These are phyloP conservation scores for Cettia cetti DNA, from an alignment of 2,113 vertebrate species.

Conservation along the genomic window DNA sequence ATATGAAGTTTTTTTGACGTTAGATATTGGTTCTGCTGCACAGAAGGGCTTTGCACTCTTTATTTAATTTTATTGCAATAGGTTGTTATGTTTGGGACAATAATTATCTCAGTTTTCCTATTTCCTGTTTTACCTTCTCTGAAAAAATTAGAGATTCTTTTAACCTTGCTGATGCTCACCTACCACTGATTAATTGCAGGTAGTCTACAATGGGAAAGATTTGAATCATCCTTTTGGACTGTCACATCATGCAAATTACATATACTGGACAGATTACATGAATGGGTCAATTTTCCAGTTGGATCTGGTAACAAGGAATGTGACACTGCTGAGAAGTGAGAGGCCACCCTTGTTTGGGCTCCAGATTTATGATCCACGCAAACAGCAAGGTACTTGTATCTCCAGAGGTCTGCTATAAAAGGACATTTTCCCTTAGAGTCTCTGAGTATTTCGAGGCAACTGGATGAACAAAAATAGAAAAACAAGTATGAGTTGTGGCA, in stretches of 20 bases:
- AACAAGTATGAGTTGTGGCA: neutral
- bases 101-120: neutral
- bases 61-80: neutral
- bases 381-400: conserved; percentile 86
- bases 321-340: conserved; percentile 88
- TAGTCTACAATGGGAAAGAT: conserved; percentile 94
- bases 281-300: conserved; percentile 97
- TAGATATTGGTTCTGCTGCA: neutral
- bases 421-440: neutral
- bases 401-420: neutral
- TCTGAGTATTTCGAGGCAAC: neutral
- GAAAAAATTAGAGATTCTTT: neutral
- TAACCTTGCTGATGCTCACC: neutral
- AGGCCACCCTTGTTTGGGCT: conserved; percentile 93
- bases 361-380: conserved; percentile 90
- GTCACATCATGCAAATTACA: conserved; percentile 87
- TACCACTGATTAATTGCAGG: conserved; percentile 72
- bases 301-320: conserved; percentile 85
- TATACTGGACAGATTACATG: conserved; percentile 99
- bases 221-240: conserved; percentile 97
- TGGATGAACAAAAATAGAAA: neutral
- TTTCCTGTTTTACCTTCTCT: neutral
- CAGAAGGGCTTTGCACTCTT: neutral
- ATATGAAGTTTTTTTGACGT: neutral
- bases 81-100: neutral